phyloP scores from a whole-genome alignment of 2,797 vertebrate species.

The Pelodytes ibericus region DNA sequence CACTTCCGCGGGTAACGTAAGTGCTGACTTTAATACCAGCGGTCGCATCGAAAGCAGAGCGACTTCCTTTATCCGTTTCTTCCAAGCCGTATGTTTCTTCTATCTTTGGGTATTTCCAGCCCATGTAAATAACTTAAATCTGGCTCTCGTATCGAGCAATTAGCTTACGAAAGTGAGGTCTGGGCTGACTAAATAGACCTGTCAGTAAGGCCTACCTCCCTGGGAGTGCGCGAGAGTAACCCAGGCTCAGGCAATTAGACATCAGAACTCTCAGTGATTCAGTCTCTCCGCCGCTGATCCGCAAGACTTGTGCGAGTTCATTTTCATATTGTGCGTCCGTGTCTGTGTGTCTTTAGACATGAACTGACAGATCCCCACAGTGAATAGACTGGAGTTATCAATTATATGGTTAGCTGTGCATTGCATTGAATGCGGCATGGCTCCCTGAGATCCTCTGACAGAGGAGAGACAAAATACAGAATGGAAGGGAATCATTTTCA shows the following conservation, averaged over 20 bases:
- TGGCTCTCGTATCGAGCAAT: constrained; percentile 76
- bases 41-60: not conserved
- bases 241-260: constrained; percentile 76
- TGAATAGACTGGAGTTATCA: constrained; percentile 78
- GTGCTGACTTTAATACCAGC: not conserved
- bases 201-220: constrained; percentile 62
- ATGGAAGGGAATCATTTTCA: constrained; percentile 67
- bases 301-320: constrained; percentile 73
- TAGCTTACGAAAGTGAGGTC: constrained; percentile 70
- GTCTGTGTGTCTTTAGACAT: constrained; percentile 72
- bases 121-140: constrained; percentile 62
- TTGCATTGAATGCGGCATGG: constrained; percentile 67
- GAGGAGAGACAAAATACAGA: constrained; percentile 64
- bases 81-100: constrained; percentile 61
- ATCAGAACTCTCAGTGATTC: constrained; percentile 70
- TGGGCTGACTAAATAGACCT: constrained; percentile 73
- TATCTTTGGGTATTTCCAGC: constrained; percentile 61
- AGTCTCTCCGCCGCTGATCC: constrained; percentile 62
- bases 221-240: constrained; percentile 61
- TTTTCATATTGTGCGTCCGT: constrained; percentile 69
- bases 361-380: constrained; percentile 76
- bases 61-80: constrained; percentile 18
- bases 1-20: not conserved
- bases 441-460: constrained; percentile 70
- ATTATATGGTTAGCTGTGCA: constrained; percentile 78